Evolutionary conservation across 2,113 vertebrate genomes (phyloP).

Genomic region (Silurus glanis): DNA sequence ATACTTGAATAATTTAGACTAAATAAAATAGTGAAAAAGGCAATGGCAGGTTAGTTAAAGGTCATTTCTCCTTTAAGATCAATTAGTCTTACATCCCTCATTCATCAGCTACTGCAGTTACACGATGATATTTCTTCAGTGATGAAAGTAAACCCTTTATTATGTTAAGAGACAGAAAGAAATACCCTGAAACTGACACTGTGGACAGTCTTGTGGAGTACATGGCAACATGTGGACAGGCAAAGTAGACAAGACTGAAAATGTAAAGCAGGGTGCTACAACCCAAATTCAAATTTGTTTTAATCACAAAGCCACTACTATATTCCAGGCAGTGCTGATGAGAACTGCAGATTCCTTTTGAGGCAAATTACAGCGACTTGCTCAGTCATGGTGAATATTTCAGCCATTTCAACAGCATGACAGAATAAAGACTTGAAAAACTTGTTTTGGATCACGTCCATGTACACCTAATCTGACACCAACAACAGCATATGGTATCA

Average conservation of each 20-base stretch:
- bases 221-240: neutral
- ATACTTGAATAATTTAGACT: neutral
- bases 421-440: neutral
- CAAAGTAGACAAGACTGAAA: neutral
- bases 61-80: neutral
- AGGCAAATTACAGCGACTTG: neutral
- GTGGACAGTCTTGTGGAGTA: neutral
- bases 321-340: no score
- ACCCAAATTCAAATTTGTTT: neutral
- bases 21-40: neutral
- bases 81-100: neutral
- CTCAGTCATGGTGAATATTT: neutral
- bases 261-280: slow-evolving; percentile 3
- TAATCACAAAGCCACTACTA: neutral
- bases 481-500: neutral
- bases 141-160: neutral
- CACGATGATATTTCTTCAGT: neutral
- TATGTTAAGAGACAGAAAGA: neutral
- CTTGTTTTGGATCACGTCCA: neutral
- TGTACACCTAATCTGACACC: neutral
- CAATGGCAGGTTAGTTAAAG: neutral
- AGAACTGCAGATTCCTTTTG: neutral
- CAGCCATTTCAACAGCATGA: neutral
- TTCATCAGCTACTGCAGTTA: neutral
- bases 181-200: neutral